A percentile compares a stretch with the other conserved stretches of the same genome.
These are phyloP conservation scores for human (Homo sapiens) DNA, from an alignment of 2,113 vertebrate genomes.

Conservation along the genomic window DNA sequence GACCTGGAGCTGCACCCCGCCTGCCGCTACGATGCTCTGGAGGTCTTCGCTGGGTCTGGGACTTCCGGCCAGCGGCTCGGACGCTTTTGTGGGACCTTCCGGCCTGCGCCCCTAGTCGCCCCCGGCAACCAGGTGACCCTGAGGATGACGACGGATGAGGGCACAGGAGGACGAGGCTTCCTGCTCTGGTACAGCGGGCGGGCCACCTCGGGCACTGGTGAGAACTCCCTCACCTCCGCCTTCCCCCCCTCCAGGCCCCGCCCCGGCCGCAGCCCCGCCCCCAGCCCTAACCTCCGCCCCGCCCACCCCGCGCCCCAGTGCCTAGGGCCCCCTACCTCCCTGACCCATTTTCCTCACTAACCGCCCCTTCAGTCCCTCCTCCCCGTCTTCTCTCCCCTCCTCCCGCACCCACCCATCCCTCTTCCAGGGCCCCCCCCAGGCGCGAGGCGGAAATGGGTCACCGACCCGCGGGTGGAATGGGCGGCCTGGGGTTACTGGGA, in stretches of 20 bases:
- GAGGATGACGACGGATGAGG: conserved; percentile 89
- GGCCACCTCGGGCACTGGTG: conserved; percentile 89
- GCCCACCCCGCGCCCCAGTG: not conserved
- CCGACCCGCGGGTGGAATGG: conserved; percentile 77
- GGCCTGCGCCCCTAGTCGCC: conserved; percentile 90
- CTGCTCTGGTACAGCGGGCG: conserved; percentile 89
- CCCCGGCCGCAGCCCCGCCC: conserved; percentile 40
- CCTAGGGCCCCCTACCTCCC: conserved; percentile 42
- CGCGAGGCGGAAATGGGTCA: conserved; percentile 77
- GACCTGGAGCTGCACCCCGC: conserved; percentile 92
- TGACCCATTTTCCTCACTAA: conserved; percentile 62
- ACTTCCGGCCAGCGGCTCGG: conserved; percentile 88
- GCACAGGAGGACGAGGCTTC: conserved; percentile 89
- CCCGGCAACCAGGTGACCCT: conserved; percentile 92
- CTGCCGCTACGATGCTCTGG: conserved; percentile 92
- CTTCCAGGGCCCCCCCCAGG: conserved; percentile 72
- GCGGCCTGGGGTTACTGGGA: conserved; percentile 78
- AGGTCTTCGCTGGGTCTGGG: conserved; percentile 88
- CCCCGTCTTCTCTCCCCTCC: conserved; percentile 59
- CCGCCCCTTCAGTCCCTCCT: conserved; percentile 68
- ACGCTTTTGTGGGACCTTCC: conserved; percentile 93
- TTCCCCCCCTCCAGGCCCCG: conserved; percentile 37
- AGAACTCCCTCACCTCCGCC: conserved; percentile 39
- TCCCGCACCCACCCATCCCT: conserved; percentile 64
- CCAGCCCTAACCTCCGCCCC: conserved; percentile 38